Percentiles rank a stretch among this genome's conserved stretches.
These are phyloP conservation scores for Chrysaora quinquecirrha DNA, from an alignment of 30 jellyfish, hydroid and myxozoan genomes.

Conservation along the genomic window DNA sequence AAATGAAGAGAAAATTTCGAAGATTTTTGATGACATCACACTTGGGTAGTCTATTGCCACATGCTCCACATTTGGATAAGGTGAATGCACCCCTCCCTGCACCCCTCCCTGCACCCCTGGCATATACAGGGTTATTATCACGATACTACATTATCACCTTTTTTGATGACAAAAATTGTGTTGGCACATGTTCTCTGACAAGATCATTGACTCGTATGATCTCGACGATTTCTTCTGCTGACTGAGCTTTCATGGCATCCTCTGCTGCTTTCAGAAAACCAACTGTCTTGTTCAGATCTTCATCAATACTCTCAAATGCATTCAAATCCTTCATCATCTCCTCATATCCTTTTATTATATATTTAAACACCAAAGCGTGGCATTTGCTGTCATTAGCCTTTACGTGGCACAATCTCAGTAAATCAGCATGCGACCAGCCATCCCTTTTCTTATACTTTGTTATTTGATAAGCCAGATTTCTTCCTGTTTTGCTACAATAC, in stretches of 20 bases:
- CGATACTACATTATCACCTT: no score
- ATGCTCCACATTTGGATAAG: no score
- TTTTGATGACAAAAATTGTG: slow-evolving; percentile 25
- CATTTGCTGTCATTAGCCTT: slow-evolving; percentile 6
- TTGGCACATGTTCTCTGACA: slow-evolving; percentile 78
- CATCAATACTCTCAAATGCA: neutral
- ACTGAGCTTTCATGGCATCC: slow-evolving; percentile 22
- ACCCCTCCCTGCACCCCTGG: no score
- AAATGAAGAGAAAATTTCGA: no score
- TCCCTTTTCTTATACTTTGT: slow-evolving; percentile 67
- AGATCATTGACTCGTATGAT: slow-evolving; percentile 26
- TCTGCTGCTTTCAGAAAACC: slow-evolving; percentile 33
- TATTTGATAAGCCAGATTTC: slow-evolving; percentile 37
- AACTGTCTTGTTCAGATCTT: slow-evolving; percentile 10
- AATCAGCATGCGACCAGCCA: slow-evolving; percentile 66
- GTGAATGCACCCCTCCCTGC: no score
- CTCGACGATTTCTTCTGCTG: slow-evolving; percentile 38
- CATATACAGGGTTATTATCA: no score
- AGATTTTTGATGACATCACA: no score
- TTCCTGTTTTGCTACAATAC: slow-evolving; percentile 39
- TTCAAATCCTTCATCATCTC: slow-evolving; percentile 15
- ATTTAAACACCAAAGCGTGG: slow-evolving; percentile 29
- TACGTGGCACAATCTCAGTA: slow-evolving; percentile 57
- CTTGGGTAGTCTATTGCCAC: no score
- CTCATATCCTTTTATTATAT: slow-evolving; percentile 17